Conservation (phyloP, 2,113 vertebrate genomes). For the Chitala chitala region DNA sequence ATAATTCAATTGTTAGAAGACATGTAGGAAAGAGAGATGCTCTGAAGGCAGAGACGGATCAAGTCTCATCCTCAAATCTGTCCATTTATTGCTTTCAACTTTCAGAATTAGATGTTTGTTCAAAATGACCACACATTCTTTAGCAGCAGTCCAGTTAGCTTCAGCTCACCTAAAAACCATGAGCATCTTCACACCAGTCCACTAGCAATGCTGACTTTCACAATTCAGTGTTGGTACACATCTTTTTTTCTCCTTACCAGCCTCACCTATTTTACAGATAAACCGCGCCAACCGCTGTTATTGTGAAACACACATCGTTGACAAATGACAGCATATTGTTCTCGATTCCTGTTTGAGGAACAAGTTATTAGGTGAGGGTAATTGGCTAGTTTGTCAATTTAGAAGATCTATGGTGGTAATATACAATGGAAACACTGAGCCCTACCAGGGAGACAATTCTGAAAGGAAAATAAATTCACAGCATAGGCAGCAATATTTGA, state of each 20-base stretch:
- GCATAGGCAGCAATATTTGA: neutral
- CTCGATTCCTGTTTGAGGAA: neutral
- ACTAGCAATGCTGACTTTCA: neutral
- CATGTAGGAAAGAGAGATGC: neutral
- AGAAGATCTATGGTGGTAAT: constrained; percentile 13
- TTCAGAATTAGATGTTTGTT: no score
- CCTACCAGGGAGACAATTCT: neutral
- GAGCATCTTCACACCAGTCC: neutral
- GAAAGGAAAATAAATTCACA: constrained; percentile 4
- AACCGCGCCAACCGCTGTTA: neutral
- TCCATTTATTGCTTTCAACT: neutral
- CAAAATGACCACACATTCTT: neutral
- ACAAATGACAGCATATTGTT: neutral
- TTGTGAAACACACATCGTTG: constrained; percentile 4
- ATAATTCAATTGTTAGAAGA: neutral
- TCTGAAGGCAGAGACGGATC: neutral
- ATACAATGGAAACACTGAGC: neutral
- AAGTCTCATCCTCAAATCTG: neutral
- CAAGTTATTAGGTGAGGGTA: constrained; percentile 3
- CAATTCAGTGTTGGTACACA: no score
- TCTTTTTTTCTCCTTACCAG: neutral
- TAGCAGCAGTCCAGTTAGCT: neutral
- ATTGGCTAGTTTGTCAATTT: constrained; percentile 18
- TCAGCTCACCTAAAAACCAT: constrained; percentile 5
- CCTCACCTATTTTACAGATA: constrained; percentile 5